Evolutionary conservation across 2,888 invertebrate species (phyloP).

Genomic region (Hyalella azteca): DNA sequence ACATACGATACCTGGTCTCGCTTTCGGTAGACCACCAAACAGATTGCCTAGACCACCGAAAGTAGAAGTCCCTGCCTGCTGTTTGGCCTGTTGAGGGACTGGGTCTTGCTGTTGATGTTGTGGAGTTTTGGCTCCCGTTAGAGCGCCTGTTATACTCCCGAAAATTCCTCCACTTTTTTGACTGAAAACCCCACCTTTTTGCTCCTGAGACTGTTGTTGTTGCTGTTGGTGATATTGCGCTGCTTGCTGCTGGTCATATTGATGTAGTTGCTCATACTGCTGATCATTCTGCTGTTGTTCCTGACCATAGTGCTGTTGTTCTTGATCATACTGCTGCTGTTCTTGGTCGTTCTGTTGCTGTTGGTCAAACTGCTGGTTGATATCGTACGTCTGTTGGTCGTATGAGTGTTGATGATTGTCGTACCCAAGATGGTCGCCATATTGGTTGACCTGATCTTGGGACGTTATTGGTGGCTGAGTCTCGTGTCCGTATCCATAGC

Average conservation of each 20-base stretch:
- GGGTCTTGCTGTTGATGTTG: not conserved
- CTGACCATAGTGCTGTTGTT: not conserved
- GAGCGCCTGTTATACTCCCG: not conserved
- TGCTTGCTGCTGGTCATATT: conserved; percentile 32
- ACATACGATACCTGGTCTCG: conserved; percentile 52
- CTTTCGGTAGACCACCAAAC: conserved; percentile 56
- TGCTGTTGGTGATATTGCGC: conserved; percentile 11
- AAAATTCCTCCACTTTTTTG: not conserved
- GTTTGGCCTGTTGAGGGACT: conserved; percentile 40
- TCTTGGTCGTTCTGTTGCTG: conserved; percentile 23
- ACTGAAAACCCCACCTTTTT: conserved; percentile 28
- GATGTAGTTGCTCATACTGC: conserved; percentile 30
- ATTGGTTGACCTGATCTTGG: conserved; percentile 9
- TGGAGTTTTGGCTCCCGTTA: conserved; percentile 25
- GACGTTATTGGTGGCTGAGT: not conserved
- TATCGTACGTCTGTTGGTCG: conserved; percentile 52
- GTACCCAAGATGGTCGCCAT: not conserved
- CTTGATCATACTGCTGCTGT: conserved; percentile 17
- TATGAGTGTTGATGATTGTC: conserved; percentile 26
- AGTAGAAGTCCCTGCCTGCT: conserved; percentile 46
- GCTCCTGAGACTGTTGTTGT: not conserved
- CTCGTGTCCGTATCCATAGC: not conserved
- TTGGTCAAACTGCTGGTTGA: conserved; percentile 41
- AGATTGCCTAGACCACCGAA: conserved; percentile 55
- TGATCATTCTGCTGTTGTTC: conserved; percentile 39